Base-by-base conservation (phyloP, 2,888 invertebrate genomes). In the Lacanobia oleracea region DNA sequence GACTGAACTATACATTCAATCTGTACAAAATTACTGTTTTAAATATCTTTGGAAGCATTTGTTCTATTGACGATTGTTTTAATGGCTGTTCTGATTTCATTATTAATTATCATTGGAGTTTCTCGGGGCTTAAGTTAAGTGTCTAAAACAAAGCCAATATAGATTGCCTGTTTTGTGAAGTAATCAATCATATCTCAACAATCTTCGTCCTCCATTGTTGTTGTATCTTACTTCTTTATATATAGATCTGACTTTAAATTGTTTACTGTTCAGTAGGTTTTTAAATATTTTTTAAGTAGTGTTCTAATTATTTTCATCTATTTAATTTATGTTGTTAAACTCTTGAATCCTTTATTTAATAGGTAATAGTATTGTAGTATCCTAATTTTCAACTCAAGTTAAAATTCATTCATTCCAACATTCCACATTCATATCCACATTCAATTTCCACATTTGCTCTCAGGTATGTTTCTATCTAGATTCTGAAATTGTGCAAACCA, bases 111-210 rank as follows among this genome's bases (percentile, higher is more conserved):
- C 9, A 59, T 45, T 53, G 50, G 27, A 70, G 65, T 75, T 33
- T 40, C 65, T 57, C 16, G 16, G 27, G n/a, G 23, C 27, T 68
- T 51, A 33, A 61, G 23, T 50, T 40, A 64, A 75, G 56, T 75
- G 37, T 61, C 21, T 75, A 33, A 57, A 67, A 61, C 71, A 61
- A 76, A 71, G 23, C 23, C 54, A 23, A 51, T 50, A 60, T 63
- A 53, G 43, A 76, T 75, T 75, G 48, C n/a, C 53, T 60, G 45
- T 63, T 66, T 57, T 66, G 56, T 43, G 45, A 60, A 67, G 65
- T 63, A 67, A 80, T 80, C 66, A 67, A 80, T 75, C 76, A 75
- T 61, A 69, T 79, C 65, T 57, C 43, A 48, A 66, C 51, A 63
- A 60, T 63, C 27, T 63, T 63, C n/a, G 12, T 50, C 6, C 40